A percentile compares a stretch with the other conserved stretches of the same genome.
Evolutionary conservation across 2,113 vertebrate species (phyloP).

Genomic region (Sylvia atricapilla): DNA sequence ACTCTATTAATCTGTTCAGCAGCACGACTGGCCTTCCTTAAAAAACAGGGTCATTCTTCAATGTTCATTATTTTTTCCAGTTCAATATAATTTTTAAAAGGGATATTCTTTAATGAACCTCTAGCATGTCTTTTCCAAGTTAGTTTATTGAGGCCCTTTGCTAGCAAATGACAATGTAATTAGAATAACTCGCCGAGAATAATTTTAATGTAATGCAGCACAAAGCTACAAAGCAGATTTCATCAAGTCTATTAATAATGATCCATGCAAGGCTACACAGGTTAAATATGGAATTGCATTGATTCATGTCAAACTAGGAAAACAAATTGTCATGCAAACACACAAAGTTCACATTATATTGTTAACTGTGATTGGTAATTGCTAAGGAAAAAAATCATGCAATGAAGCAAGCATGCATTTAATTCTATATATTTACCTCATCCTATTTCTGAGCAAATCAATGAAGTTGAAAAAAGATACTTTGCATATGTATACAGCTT

Average conservation of each 20-base stretch:
- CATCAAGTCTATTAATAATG: constrained; percentile 57
- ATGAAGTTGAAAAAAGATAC: not conserved
- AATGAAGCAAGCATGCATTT: constrained; percentile 34
- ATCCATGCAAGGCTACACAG: constrained; percentile 55
- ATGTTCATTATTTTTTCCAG: not conserved
- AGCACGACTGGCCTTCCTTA: not conserved
- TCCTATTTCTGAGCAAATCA: not conserved
- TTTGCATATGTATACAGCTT: not conserved
- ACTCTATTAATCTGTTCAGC: not conserved
- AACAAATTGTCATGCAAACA: constrained; percentile 52
- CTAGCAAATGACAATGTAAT: constrained; percentile 29
- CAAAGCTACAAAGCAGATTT: constrained; percentile 70
- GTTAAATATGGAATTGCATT: constrained; percentile 38
- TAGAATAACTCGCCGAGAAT: constrained; percentile 21
- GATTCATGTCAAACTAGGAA: not conserved
- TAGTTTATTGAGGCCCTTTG: constrained; percentile 35
- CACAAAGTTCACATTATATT: not conserved
- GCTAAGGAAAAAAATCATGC: constrained; percentile 58
- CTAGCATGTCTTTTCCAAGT: not conserved
- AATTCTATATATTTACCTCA: not conserved
- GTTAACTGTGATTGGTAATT: constrained; percentile 49
- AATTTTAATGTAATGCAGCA: constrained; percentile 43
- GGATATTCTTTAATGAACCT: constrained; percentile 9
- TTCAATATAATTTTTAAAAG: not conserved
- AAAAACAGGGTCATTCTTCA: not conserved